These are phyloP conservation scores for Tor tambroides DNA, from an alignment of 2,113 vertebrate genomes.

Conservation along the genomic window DNA sequence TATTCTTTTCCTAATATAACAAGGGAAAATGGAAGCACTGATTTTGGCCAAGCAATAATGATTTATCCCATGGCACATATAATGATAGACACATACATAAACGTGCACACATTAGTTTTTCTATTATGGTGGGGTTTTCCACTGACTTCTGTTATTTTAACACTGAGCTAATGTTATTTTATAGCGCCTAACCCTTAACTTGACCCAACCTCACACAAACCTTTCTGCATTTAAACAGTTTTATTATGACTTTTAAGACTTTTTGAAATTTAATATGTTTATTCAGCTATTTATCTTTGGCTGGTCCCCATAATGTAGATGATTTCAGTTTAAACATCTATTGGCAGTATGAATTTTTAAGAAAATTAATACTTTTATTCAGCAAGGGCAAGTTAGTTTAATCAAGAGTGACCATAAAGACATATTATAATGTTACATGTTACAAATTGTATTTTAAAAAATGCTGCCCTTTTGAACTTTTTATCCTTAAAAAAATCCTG, in stretches of 20 bases:
- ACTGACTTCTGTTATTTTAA: background rate
- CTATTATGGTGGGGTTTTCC: background rate
- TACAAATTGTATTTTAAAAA: too few relatives aligned
- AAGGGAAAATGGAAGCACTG: slow-evolving; percentile 45
- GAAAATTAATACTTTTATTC: background rate
- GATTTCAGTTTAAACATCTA: background rate
- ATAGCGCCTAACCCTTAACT: background rate
- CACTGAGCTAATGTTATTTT: background rate
- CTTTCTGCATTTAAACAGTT: background rate
- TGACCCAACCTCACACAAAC: background rate
- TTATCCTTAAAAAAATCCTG: too few relatives aligned
- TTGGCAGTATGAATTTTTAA: background rate
- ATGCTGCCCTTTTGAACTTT: too few relatives aligned
- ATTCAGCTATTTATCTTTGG: too few relatives aligned
- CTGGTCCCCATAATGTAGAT: too few relatives aligned
- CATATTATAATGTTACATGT: background rate
- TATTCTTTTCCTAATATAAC: slow-evolving; percentile 48
- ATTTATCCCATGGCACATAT: slow-evolving; percentile 44
- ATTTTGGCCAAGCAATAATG: slow-evolving; percentile 52
- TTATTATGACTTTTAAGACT: background rate
- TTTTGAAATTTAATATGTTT: background rate
- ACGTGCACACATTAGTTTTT: background rate
- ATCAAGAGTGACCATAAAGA: background rate
- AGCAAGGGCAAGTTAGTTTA: background rate
- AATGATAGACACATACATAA: slow-evolving; percentile 30